Evolutionary conservation across 2,888 invertebrate species (phyloP).

Genomic region (Drosophila mercatorum): DNA sequence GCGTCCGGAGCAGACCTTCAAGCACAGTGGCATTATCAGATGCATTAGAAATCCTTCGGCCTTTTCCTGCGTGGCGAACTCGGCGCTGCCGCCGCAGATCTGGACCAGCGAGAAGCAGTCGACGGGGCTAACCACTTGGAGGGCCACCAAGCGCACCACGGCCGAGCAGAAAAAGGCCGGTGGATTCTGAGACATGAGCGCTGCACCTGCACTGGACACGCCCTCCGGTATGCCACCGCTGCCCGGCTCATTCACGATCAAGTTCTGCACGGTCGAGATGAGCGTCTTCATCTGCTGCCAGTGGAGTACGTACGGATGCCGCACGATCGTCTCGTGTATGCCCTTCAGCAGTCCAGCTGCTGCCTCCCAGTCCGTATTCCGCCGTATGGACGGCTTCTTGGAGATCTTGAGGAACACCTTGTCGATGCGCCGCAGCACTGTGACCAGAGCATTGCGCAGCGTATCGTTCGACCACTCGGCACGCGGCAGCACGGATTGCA

Average conservation of each 20-base stretch:
- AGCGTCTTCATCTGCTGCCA: slow-evolving; percentile 97
- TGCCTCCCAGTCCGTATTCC: slow-evolving; percentile 98
- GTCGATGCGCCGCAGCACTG: slow-evolving; percentile 95
- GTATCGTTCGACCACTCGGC: slow-evolving; percentile 91
- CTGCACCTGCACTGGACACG: slow-evolving; percentile 92
- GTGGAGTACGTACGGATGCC: slow-evolving; percentile 98
- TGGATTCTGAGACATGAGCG: slow-evolving; percentile 95
- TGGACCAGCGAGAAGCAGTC: slow-evolving; percentile 96
- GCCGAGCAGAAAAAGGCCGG: slow-evolving; percentile 98
- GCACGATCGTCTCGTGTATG: slow-evolving; percentile 95
- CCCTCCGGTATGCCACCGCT: slow-evolving; percentile 86
- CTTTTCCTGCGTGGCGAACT: slow-evolving; percentile 95
- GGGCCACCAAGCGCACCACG: slow-evolving; percentile 96
- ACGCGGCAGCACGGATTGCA: slow-evolving; percentile 95
- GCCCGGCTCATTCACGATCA: slow-evolving; percentile 85
- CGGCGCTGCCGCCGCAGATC: slow-evolving; percentile 95
- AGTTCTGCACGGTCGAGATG: slow-evolving; percentile 92
- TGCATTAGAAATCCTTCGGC: slow-evolving; percentile 98
- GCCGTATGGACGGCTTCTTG: slow-evolving; percentile 95
- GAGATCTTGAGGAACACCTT: slow-evolving; percentile 99
- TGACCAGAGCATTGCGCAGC: slow-evolving; percentile 95
- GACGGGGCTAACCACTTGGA: slow-evolving; percentile 97
- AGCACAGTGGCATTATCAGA: slow-evolving; percentile 97
- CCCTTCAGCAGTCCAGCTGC: slow-evolving; percentile 97
- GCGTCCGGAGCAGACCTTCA: slow-evolving; percentile 96